phyloP scores from a whole-genome alignment of 2,113 vertebrate species.

The Pelusios castaneus region DNA sequence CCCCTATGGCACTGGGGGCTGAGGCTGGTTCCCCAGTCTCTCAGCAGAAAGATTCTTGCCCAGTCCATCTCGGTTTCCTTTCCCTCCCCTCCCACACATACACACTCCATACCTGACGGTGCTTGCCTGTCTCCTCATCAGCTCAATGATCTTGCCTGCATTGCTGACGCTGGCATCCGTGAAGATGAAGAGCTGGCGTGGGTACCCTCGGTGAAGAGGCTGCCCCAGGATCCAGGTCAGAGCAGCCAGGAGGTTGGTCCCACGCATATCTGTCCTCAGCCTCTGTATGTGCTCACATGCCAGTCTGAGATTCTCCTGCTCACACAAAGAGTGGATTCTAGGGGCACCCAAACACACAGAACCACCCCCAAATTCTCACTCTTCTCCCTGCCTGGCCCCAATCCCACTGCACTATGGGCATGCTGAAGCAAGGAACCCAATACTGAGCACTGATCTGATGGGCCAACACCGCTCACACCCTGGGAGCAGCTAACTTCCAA shows the following conservation, averaged over 20 bases:
- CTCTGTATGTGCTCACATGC: slow-evolving; percentile 83
- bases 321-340: not conserved
- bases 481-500: not conserved
- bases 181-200: slow-evolving; percentile 94
- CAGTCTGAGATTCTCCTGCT: slow-evolving; percentile 81
- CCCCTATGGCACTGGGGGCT: not conserved
- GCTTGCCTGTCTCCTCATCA: slow-evolving; percentile 88
- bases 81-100: fast-evolving
- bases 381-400: not conserved
- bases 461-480: not conserved
- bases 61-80: not conserved
- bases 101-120: slow-evolving; percentile 79
- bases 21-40: not conserved
- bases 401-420: not conserved
- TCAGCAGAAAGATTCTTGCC: not conserved
- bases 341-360: not conserved
- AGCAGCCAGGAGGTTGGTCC: slow-evolving; percentile 83
- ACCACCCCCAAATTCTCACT: not conserved
- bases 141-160: slow-evolving; percentile 84
- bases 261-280: slow-evolving; percentile 71
- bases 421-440: not conserved
- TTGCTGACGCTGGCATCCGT: slow-evolving; percentile 70
- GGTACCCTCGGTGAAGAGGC: slow-evolving; percentile 85
- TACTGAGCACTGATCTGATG: not conserved
- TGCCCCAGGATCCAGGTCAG: slow-evolving; percentile 89